phyloP scores from a whole-genome alignment of 2,888 invertebrate species.

The Nephrotoma appendiculata region DNA sequence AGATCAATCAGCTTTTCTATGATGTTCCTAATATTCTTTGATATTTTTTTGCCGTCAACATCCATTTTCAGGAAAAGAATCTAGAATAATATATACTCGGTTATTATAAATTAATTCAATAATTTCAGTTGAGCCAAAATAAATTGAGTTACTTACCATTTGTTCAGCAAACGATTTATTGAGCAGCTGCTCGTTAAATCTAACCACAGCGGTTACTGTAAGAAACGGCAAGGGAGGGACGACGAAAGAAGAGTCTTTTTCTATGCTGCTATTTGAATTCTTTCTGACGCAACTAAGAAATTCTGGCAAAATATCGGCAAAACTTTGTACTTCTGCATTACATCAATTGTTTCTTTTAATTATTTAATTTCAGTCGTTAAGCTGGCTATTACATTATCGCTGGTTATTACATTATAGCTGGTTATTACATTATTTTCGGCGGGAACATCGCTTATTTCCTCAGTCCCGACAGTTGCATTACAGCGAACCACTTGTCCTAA shows the following conservation, averaged over 20 bases:
- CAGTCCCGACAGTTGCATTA: background rate
- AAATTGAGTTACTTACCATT: background rate
- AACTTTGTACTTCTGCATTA: background rate
- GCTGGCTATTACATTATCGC: too few relatives aligned
- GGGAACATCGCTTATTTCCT: background rate
- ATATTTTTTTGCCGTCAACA: too few relatives aligned
- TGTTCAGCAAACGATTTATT: background rate
- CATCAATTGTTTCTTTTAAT: background rate
- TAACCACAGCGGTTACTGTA: background rate
- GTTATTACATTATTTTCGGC: background rate
- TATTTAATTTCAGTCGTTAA: background rate
- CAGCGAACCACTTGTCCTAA: background rate
- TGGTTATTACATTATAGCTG: too few relatives aligned
- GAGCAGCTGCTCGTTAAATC: background rate
- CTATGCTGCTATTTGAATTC: background rate
- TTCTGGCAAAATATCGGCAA: background rate
- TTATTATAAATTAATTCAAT: too few relatives aligned
- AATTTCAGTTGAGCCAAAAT: too few relatives aligned
- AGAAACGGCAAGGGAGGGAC: background rate
- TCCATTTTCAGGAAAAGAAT: too few relatives aligned
- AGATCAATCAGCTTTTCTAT: too few relatives aligned
- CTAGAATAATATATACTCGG: too few relatives aligned
- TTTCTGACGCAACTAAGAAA: background rate
- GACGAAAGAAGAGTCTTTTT: background rate
- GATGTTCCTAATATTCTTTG: too few relatives aligned